Evolutionary conservation across 2,113 vertebrate species (phyloP).

Genomic region (Eupsittula cactorum): DNA sequence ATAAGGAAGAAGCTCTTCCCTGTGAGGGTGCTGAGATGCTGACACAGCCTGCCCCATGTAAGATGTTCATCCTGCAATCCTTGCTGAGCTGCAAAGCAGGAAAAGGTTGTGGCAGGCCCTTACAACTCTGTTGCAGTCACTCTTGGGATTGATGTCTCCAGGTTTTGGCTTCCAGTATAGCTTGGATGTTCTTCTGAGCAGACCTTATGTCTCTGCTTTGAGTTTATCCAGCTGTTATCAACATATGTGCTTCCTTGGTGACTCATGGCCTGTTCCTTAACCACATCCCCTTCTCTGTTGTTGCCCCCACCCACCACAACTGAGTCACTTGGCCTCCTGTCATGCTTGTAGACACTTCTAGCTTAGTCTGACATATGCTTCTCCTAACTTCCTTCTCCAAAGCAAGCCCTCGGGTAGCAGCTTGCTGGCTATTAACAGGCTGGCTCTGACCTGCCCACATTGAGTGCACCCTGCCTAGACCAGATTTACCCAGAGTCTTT

Average conservation of each 20-base stretch:
- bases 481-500: not conserved
- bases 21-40: not conserved
- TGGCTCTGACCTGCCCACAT: not conserved
- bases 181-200: not conserved
- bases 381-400: not conserved
- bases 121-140: not conserved
- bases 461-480: not conserved
- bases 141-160: not conserved
- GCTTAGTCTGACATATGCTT: not conserved
- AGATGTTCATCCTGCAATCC: not conserved
- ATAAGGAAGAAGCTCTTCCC: not conserved
- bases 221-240: conserved; percentile 50
- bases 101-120: not conserved
- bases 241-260: conserved; percentile 7
- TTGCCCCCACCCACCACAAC: conserved; percentile 13
- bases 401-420: not conserved
- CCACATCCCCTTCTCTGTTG: conserved; percentile 36
- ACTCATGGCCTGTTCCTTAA: conserved; percentile 16
- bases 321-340: conserved; percentile 44
- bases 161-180: not conserved
- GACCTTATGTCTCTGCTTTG: not conserved
- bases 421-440: not conserved
- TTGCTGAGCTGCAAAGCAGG: not conserved
- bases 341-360: not conserved
- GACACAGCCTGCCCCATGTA: not conserved